phyloP scores from a whole-genome alignment of 2,113 vertebrate genomes.

The Pelecanoides urinatrix region DNA sequence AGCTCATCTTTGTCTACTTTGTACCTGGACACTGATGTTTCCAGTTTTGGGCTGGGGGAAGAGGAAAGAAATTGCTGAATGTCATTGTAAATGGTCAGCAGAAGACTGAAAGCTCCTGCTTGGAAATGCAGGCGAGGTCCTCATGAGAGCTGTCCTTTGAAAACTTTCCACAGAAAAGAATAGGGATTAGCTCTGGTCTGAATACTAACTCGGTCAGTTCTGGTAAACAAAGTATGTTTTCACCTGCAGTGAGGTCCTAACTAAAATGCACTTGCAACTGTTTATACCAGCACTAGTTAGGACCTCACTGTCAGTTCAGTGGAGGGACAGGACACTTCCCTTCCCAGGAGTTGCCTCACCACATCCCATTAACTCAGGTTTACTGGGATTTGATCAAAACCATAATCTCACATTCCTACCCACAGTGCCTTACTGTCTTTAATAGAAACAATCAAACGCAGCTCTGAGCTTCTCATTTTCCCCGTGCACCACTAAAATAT shows the following conservation, averaged over 20 bases:
- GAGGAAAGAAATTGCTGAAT: background rate
- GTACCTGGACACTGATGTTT: background rate
- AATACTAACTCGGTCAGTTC: background rate
- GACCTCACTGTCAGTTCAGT: background rate
- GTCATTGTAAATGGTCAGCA: background rate
- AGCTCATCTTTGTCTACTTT: background rate
- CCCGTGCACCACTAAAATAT: background rate
- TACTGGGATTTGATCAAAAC: background rate
- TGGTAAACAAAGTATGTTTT: background rate
- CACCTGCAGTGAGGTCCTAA: background rate
- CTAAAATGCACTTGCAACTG: background rate
- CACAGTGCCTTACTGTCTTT: background rate
- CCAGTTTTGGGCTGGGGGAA: background rate
- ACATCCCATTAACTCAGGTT: background rate
- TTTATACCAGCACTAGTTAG: background rate
- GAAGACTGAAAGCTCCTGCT: background rate
- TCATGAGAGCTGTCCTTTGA: background rate
- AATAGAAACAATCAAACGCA: background rate
- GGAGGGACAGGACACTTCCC: background rate
- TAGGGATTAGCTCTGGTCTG: background rate
- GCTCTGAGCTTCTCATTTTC: background rate
- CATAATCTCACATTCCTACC: background rate
- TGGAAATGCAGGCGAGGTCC: background rate
- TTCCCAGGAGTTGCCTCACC: background rate
- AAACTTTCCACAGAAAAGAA: background rate